Base-by-base conservation (phyloP, 2,888 invertebrate genomes). In the Salticus scenicus region DNA sequence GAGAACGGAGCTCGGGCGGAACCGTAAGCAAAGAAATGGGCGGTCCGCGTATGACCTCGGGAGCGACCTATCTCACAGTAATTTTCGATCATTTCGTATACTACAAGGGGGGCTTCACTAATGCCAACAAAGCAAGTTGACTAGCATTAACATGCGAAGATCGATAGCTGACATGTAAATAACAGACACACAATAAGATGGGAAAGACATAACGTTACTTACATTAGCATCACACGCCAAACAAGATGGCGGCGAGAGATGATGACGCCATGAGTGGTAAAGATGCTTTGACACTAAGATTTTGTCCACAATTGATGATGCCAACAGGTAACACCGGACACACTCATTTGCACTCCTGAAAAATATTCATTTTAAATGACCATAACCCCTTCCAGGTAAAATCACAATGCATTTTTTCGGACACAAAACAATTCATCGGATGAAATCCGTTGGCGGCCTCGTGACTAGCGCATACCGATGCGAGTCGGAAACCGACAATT, bases 1-100 rank as follows among this genome's bases (percentile, higher is more conserved):
- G 71, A 70, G 66, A 83, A 83, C 81, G 67, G 57, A 75, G 81
- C 75, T 82, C 82, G 82, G 82, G 82, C 76, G 82, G 82, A 72
- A 76, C 76, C 76, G 71, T 72, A 72, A 47, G 82, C 37, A 83
- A 71, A 57, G 57, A 71, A 83, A 83, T 83, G 82, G 82, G 82
- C 82, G 76, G 82, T 31, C 27, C 73, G 24, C 30, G 28, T 73
- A 37, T 80, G 80, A 83, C 82, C 82, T 66, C 76, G 31, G 47
- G 76, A 71, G 30, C 71, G 82, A 75, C 63, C 81, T 74, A 24
- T 74, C 69, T 63, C 24, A 66, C 75, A 82, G 70, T 67, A 69
- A 57, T 67, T 78, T 78, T 42, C 24, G 30, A 31, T 69, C 31
- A 74, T 81, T 74, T 81, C 57, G 69, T 67, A 47, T 30, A 20